These are phyloP conservation scores for Leucopternis melanops DNA, from an alignment of 2,113 vertebrate species.

Conservation along the genomic window DNA sequence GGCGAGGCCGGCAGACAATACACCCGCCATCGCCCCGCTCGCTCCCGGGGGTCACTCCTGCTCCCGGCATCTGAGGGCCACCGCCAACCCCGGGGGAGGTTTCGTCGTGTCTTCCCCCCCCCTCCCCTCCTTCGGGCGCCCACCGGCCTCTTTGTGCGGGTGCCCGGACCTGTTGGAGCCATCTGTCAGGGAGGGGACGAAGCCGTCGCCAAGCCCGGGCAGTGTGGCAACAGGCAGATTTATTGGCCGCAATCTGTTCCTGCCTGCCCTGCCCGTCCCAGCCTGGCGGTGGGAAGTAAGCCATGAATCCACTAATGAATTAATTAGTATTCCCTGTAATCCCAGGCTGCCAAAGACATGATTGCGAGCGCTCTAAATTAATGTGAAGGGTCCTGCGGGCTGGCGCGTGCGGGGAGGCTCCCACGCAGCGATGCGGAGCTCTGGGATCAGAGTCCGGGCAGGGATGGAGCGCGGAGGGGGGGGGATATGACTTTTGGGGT, in stretches of 20 bases:
- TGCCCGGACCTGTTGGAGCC: constrained; percentile 55
- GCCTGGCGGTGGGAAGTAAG: neutral
- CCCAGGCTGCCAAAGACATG: neutral
- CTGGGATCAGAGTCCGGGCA: neutral
- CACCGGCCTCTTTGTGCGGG: neutral
- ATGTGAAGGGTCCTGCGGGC: neutral
- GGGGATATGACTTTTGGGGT: neutral
- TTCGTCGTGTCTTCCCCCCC: neutral
- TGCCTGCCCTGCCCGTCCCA: neutral
- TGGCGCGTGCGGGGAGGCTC: neutral
- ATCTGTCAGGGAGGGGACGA: constrained; percentile 28
- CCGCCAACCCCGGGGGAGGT: neutral
- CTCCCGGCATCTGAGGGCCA: neutral
- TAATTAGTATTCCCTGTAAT: constrained; percentile 37
- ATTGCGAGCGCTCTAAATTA: neutral
- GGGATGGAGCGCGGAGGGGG: neutral
- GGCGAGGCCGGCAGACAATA: neutral
- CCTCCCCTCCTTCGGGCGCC: neutral
- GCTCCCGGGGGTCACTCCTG: neutral
- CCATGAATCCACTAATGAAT: constrained; percentile 2
- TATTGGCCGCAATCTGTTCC: constrained; percentile 54
- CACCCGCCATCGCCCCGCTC: neutral
- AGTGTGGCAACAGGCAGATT: constrained; percentile 48
- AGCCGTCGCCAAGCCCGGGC: neutral
- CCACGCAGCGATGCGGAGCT: neutral